Base-by-base conservation (phyloP, 1,140 invertebrate species). In the Polypedilum vanderplanki region DNA sequence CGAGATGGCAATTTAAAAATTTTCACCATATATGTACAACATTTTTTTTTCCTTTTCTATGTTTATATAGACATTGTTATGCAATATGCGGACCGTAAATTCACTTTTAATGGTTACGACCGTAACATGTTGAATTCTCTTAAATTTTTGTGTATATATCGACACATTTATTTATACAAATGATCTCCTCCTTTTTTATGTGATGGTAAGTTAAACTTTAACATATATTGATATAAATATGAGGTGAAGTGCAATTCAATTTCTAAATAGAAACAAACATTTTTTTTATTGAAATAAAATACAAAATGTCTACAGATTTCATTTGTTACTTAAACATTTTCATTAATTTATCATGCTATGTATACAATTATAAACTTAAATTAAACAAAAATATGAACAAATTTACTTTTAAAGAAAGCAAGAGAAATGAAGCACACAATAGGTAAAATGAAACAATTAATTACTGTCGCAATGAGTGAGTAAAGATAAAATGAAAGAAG, bases 1-100 rank as follows among this genome's bases (percentile, higher is more conserved):
- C 12, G 12, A 57, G 46, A n/a, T n/a, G 12, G n/a, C 12, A 57
- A 57, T 12, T 57, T 12, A 15, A 57, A 57, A 57, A 15, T 9
- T 57, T 57, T 15, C n/a, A 4, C n/a, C 46, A 57, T 57, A n/a
- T 57, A 33, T 57, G 12, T 57, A n/a, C 2, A 10, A 46, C 2
- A 46, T 10, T 46, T 57, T n/a, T 57, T 12, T n/a, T 57, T 15
- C 3, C 15, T 15, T 57, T n/a, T 4, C 46, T 15, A 12, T n/a
- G 46, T n/a, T n/a, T 57, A 57, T 57, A n/a, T 57, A n/a, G 12
- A 57, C 46, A 57, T 57, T 57, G 46, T 15, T n/a, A 57, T 57
- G 46, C 46, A 57, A 57, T 15, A 57, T 57, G n/a, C 46, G 12
- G 15, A 57, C 46, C 46, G 12, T n/a, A 57, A 57, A 57, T 57